phyloP scores from a whole-genome alignment of 1,140 invertebrate genomes.

The Phortica variegata region DNA sequence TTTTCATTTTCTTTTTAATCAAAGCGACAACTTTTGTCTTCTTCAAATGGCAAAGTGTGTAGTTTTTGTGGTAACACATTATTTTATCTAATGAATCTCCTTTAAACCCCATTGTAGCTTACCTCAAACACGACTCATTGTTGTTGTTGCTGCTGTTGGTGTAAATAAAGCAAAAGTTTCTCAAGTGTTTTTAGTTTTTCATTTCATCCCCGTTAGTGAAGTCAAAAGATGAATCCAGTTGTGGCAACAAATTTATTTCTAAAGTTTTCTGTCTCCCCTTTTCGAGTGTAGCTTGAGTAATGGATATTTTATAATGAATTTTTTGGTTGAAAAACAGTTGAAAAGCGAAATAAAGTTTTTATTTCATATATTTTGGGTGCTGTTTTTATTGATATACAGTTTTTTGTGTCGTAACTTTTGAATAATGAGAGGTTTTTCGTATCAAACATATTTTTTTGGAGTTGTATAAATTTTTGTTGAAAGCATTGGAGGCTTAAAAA shows the following conservation, averaged over 20 bases:
- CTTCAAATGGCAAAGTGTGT: too few relatives aligned
- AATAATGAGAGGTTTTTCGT: too few relatives aligned
- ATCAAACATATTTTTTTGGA: too few relatives aligned
- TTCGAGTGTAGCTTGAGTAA: conserved; percentile 31
- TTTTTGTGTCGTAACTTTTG: too few relatives aligned
- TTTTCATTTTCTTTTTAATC: too few relatives aligned
- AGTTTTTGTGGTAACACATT: conserved; percentile 17
- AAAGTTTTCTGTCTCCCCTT: conserved; percentile 33
- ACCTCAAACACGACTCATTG: conserved; percentile 7
- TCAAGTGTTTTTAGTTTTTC: conserved; percentile 30
- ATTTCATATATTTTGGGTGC: not conserved
- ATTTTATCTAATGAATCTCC: conserved; percentile 54
- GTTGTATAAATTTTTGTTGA: too few relatives aligned
- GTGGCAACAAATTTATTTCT: conserved; percentile 17
- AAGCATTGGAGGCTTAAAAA: too few relatives aligned
- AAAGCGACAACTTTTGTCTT: too few relatives aligned
- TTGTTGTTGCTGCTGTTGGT: not conserved
- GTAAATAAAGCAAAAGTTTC: conserved; percentile 37
- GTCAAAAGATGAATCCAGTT: conserved; percentile 4
- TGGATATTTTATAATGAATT: conserved; percentile 45
- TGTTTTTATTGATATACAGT: too few relatives aligned
- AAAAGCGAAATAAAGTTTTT: conserved; percentile 13
- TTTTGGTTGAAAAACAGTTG: conserved; percentile 17
- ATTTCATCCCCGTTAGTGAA: not conserved
- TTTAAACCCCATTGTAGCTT: conserved; percentile 41